Evolutionary conservation across 2,113 vertebrate species (phyloP), one percentile per base, ranked within the genome.

Genomic region (Pteruthius melanotis): DNA sequence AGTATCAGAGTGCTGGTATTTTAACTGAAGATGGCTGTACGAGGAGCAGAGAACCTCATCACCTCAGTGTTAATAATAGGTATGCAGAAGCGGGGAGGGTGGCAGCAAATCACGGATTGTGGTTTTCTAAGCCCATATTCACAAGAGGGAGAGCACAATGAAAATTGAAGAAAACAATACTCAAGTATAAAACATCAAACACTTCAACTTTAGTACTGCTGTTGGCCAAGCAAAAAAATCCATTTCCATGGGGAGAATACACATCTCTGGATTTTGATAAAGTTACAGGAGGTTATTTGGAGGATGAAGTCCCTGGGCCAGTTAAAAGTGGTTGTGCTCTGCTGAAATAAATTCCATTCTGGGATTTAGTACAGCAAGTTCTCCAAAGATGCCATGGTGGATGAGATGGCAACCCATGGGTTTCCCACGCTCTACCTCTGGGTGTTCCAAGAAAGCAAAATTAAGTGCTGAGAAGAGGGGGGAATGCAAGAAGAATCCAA

Each of bases 391-490:
- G 75, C 45, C 0, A 1, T 65, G 53, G 87, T 17, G 8, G 84
- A 84, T 44, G 87, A 82, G 45, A 57, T 59, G 59, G 52, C 50
- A 80, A 66, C 59, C 70, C 44, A n/a, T 47, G 15, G 37, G 83
- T 91, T 92, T 84, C 76, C 85, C 89, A 92, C 47, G n/a, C 49
- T 87, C 81, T 82, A 94, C 68, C 94, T 72, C 63, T 91, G 74
- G 87, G 90, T 95, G 92, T 94, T 90, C 87, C 89, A 54, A 40
- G 61, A 69, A 91, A 97, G 93, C 39, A 85, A 95, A 97, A 98
- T 90, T 87, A 95, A 98, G 68, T 57, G 35, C 83, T 70, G 75
- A 82, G 69, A 89, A 87, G 91, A 88, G 78, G 39, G 39, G 42
- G 35, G 49, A 94, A 79, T 9, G 19, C 74, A 89, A 83, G 66